A percentile compares a stretch with the other conserved stretches of the same genome.
phyloP scores from a whole-genome alignment of 2,113 vertebrate genomes.

The Piprites chloris region DNA sequence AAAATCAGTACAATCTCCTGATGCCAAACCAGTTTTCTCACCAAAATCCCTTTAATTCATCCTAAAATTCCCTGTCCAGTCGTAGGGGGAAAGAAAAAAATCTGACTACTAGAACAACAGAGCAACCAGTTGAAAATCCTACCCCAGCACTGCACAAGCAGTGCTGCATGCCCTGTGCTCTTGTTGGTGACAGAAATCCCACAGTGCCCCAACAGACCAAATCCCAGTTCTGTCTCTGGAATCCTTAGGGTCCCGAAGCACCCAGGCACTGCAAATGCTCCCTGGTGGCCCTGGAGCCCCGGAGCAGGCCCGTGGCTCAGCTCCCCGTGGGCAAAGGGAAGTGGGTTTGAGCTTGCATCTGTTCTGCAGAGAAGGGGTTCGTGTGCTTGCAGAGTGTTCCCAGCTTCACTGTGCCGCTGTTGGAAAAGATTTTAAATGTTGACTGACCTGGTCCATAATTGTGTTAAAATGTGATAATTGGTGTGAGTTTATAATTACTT shows the following conservation, averaged over 20 bases:
- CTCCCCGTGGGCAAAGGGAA: neutral
- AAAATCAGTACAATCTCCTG: neutral
- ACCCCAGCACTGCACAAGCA: rapidly evolving
- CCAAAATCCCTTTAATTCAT: neutral
- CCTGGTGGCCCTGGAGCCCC: neutral
- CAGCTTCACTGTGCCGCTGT: neutral
- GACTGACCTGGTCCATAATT: neutral
- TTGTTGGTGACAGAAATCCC: neutral
- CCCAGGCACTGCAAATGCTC: neutral
- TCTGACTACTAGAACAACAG: neutral
- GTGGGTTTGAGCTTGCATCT: rapidly evolving
- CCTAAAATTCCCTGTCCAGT: neutral
- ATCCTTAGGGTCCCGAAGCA: neutral
- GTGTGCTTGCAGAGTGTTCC: neutral
- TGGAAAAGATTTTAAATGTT: neutral
- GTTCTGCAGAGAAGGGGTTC: neutral
- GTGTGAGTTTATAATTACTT: neutral
- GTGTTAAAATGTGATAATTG: neutral
- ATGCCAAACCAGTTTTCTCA: neutral
- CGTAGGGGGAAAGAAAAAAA: neutral
- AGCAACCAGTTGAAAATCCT: neutral
- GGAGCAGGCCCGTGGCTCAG: neutral
- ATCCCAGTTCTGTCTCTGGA: neutral
- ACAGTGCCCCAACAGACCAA: neutral
- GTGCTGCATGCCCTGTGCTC: neutral